Base-by-base conservation (phyloP, 2,113 vertebrate species). In the Lasiurus borealis region DNA sequence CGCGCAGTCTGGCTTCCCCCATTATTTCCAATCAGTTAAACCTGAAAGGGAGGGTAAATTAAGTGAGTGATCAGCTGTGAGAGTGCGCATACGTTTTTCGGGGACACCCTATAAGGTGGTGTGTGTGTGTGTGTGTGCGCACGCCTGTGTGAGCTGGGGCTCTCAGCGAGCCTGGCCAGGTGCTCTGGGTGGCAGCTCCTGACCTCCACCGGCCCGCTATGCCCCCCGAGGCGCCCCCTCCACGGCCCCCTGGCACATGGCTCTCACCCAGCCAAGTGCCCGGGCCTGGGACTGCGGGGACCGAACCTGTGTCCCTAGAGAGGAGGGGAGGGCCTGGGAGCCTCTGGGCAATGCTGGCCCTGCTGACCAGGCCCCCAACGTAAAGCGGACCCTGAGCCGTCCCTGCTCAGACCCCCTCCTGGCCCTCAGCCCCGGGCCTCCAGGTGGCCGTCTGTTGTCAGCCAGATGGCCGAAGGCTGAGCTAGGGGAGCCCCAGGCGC, bases 171-270 rank as follows among this genome's bases (percentile, higher is more conserved):
- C 14, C 62, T 75, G 52, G 14, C 11, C 21, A 14, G 71, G 40
- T 27, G 25, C 31, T 48, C 48, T 34, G 34, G 46, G 73, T 29
- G 62, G 6, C 25, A 19, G 15, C 18, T 13, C 18, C 2, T 18
- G 68, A 34, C 68, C 18, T 18, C 11, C 8, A 0, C 50, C n/a
- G 2, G 8, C 57, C 23, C 1, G 0, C 11, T 19, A 27, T 27
- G n/a, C 72, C 52, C 50, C 34, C 7, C 2, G 0, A 3, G 4
- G 50, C 11, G 6, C 31, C 52, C 40, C 71, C 73, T 40, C 40
- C 78, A 7, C 3, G 1, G 1, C 21, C 64, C 46, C 85, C 75
- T 1, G 10, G 16, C 59, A 6, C 1, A 13, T 0, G 0, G 40
- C 69, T 82, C 54, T 8, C n/a, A n/a, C 50, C 50, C 8, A 76